A percentile compares a stretch with the other conserved stretches of the same genome.
These are phyloP conservation scores for Apamea sordens DNA, from an alignment of 2,888 invertebrate species.

Conservation along the genomic window DNA sequence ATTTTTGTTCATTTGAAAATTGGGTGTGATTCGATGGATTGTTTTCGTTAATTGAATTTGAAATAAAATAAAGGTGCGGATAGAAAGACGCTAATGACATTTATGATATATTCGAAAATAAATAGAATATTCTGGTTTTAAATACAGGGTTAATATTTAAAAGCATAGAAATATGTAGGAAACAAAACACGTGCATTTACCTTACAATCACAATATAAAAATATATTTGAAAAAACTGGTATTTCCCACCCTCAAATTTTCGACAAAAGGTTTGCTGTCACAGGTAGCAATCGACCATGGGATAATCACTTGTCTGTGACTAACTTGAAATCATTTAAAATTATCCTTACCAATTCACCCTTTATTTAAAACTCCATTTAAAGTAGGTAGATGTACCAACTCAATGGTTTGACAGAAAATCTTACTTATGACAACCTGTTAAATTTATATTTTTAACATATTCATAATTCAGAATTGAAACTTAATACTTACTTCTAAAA, in stretches of 20 bases:
- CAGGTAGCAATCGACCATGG: conserved; percentile 6
- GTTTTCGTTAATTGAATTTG: conserved; percentile 47
- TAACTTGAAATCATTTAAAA: not conserved
- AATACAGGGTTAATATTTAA: not conserved
- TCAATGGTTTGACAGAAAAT: conserved; percentile 28
- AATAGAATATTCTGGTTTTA: not conserved
- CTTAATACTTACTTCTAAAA: conserved; percentile 43
- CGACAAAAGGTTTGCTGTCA: not conserved
- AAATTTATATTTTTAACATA: not conserved
- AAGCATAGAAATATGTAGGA: not conserved
- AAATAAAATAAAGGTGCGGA: conserved; percentile 1
- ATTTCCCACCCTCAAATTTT: not conserved
- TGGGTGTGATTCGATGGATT: conserved; percentile 24
- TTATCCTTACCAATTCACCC: not conserved
- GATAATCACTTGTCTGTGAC: not conserved
- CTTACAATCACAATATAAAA: not conserved
- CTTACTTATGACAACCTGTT: conserved; percentile 26
- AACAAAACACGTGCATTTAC: not conserved
- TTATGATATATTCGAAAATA: not conserved
- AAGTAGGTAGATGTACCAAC: not conserved
- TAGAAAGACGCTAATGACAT: not conserved
- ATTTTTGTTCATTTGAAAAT: conserved; percentile 43
- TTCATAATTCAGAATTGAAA: conserved; percentile 55
- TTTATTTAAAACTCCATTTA: not conserved
- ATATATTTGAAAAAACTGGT: not conserved